Base-by-base conservation (phyloP, 2,888 invertebrate species). In the Napeogenes inachia region DNA sequence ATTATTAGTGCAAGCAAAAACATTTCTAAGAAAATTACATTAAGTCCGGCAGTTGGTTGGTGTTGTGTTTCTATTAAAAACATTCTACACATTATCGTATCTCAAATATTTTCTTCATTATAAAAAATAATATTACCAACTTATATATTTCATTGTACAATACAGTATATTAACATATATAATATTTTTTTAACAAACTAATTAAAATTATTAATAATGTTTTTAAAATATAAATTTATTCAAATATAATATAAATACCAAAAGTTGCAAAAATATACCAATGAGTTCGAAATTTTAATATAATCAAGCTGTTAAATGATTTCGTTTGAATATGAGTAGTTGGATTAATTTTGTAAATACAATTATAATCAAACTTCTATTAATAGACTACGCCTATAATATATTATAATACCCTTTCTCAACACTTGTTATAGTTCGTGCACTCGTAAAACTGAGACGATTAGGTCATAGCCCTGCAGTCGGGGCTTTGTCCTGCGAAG, bases 21-120 rank as follows among this genome's bases (percentile, higher is more conserved):
- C 77, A 75, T 77, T 86, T 87, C 87, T 80, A 30, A 80, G 87
- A 87, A 87, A 80, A 74, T 82, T 84, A 79, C 81, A 72, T 72
- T 69, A 73, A 74, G 63, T 70, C 69, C 70, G 77, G 79, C 82
- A 82, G 76, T 82, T 76, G 76, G 67, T 65, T 56, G 85, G 85
- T 87, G 84, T 85, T 78, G 73, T 73, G 76, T 87, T 86, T 81
- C 85, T 65, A 63, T 63, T 60, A 62, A 13, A 58, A 21, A 54
- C 54, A 54, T 45, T 53, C 47, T 45, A 45, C 38, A 33, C 42
- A 47, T 42, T 50, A 38, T 56, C 30, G 50, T 47, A 47, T 47
- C 47, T 30, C 30, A 54, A 30, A 45, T 12, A 38, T 45, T 32
- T 58, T 12, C 12, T 4, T 35, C 21, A 57, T 53, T 30, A 42